These are phyloP conservation scores for Pelusios castaneus DNA, from an alignment of 2,113 vertebrate genomes.

Conservation along the genomic window DNA sequence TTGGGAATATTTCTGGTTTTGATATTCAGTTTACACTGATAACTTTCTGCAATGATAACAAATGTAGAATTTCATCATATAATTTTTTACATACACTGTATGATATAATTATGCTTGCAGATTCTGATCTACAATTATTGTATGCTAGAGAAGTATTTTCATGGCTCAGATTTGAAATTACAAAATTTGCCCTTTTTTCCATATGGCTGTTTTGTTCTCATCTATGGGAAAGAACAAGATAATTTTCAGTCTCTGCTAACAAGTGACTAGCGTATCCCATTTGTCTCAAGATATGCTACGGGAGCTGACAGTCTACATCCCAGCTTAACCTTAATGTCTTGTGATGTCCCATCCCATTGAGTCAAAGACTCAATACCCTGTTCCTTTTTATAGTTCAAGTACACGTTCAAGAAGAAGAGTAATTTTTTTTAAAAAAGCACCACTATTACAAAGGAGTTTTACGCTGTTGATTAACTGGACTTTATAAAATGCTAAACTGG, in stretches of 20 bases:
- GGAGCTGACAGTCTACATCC: background rate
- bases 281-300: background rate
- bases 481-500: background rate
- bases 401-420: background rate
- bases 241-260: background rate
- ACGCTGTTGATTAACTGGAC: background rate
- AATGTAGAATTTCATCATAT: background rate
- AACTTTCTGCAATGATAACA: fast-evolving
- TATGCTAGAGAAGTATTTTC: background rate
- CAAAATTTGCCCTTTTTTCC: background rate
- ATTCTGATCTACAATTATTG: background rate
- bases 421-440: background rate
- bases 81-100: background rate
- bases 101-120: background rate
- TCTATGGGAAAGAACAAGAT: background rate
- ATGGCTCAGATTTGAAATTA: background rate
- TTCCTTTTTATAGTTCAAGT: slow-evolving; percentile 3
- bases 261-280: background rate
- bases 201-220: background rate
- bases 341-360: background rate
- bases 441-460: background rate
- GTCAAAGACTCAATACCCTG: background rate
- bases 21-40: background rate
- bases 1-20: background rate
- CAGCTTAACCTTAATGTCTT: background rate